Evolutionary conservation across 2,797 vertebrate genomes (phyloP).

Genomic region (Yasuhikotakia modesta): DNA sequence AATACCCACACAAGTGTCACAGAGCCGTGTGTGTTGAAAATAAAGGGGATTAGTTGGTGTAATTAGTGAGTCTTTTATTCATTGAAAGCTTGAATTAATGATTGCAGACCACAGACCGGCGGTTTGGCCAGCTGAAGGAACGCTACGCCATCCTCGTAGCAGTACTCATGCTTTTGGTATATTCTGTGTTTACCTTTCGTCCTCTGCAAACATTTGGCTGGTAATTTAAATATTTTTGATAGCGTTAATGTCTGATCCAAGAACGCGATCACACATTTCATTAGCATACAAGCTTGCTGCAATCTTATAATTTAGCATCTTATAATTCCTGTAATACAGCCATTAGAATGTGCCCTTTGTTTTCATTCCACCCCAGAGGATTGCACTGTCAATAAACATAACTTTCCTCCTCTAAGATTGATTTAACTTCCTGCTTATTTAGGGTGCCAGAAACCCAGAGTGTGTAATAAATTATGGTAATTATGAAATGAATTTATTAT

Average conservation of each 20-base stretch:
- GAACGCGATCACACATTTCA: conserved; percentile 44
- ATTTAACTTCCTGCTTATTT: background rate
- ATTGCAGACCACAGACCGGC: conserved; percentile 4
- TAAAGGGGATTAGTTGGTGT: conserved; percentile 29
- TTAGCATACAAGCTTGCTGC: conserved; percentile 33
- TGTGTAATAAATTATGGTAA: background rate
- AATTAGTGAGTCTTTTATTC: conserved; percentile 29
- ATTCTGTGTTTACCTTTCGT: conserved; percentile 15
- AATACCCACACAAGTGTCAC: conserved; percentile 12
- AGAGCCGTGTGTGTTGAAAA: conserved; percentile 33
- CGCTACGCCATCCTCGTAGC: conserved; percentile 18
- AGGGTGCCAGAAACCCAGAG: background rate
- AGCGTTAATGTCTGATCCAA: conserved; percentile 11
- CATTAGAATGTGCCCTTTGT: conserved; percentile 33
- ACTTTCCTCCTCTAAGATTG: background rate
- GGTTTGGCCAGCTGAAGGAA: conserved; percentile 14
- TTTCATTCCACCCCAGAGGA: conserved; percentile 33
- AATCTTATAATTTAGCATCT: conserved; percentile 41
- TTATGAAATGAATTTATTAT: conserved; percentile 1
- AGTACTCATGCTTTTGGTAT: conserved; percentile 15
- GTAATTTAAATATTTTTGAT: conserved; percentile 46
- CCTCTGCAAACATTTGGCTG: background rate
- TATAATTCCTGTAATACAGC: conserved; percentile 27
- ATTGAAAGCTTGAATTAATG: conserved; percentile 30
- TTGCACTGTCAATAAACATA: background rate